Percentiles rank a stretch among this genome's conserved stretches.
Evolutionary conservation across 2,888 invertebrate species (phyloP).

Genomic region (Philopedon plagiatum): DNA sequence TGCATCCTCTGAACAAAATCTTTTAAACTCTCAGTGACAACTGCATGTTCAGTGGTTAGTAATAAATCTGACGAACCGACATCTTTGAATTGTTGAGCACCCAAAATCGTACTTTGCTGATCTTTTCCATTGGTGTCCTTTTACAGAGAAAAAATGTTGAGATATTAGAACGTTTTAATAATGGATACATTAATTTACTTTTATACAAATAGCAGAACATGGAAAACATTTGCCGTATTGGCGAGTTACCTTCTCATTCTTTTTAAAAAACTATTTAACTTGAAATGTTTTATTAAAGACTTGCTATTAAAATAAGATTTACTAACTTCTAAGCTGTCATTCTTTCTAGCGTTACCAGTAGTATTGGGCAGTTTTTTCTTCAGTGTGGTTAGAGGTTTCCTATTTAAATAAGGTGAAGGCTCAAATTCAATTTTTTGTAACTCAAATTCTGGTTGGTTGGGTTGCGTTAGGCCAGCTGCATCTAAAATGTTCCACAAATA

Average conservation of each 20-base stretch:
- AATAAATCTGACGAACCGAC: conserved; percentile 25
- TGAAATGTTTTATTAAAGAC: too few relatives aligned
- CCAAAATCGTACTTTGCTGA: not conserved
- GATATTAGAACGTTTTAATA: too few relatives aligned
- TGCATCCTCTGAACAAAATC: conserved; percentile 57
- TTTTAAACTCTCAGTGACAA: conserved; percentile 53
- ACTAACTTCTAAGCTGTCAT: conserved; percentile 24
- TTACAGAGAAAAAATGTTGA: not conserved
- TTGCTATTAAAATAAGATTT: too few relatives aligned
- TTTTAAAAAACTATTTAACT: too few relatives aligned
- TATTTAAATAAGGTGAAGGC: conserved; percentile 25
- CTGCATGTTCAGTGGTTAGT: conserved; percentile 49
- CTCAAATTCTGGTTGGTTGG: conserved; percentile 55
- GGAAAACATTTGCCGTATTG: too few relatives aligned
- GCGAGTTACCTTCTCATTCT: too few relatives aligned
- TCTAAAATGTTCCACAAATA: conserved; percentile 59
- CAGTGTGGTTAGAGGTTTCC: conserved; percentile 3
- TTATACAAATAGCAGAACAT: too few relatives aligned
- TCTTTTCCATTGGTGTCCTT: not conserved
- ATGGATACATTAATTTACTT: too few relatives aligned
- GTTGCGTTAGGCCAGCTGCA: conserved; percentile 64
- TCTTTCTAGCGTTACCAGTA: conserved; percentile 4
- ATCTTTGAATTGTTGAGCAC: not conserved
- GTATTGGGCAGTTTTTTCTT: not conserved
- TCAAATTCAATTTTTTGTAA: conserved; percentile 56